Base-by-base conservation (phyloP, 2,113 vertebrate genomes). In the Myiopsitta monachus region DNA sequence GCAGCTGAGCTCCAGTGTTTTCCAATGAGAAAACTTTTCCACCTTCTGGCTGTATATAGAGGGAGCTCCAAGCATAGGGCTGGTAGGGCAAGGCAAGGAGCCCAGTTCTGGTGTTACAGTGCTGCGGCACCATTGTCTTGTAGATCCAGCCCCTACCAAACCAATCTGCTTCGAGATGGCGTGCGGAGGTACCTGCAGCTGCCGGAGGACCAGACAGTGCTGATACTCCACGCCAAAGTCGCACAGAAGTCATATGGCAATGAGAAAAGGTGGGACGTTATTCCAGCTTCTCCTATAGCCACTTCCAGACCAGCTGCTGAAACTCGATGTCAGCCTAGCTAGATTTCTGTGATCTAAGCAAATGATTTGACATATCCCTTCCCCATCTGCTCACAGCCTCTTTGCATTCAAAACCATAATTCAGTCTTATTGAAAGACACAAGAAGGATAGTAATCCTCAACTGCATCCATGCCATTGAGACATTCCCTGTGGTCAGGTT, bases 221-320 rank as follows among this genome's bases (percentile, higher is more conserved):
- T 98, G 86, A 99, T 99, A 77, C 97, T 99, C 9, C 99, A 99
- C 0, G 99, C 99, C 95, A 99, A 99, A 88, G 99, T 99, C 0
- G 99, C 99, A 17, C 99, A 99, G 97, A 99, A 99, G 93, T 99
- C 99, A 2, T 99, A 99, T 0, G 99, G 99, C 90, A 99, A 98
- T 0, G 99, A 99, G 78, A 99, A 99, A 94, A 98, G 99, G 99
- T 99, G 96, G 38, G 97, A 83, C 19, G 43, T 11, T 1, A 0
- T 4, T 46, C 76, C 66, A 80, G 73, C 66, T 87, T 38, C 78
- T 46, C 67, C 0, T 0, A 4, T 1, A 52, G 52, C n/a, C 30
- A 4, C 69, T 44, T 80, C 68, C 63, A 81, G 62, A 70, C 52
- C 55, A 67, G 23, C 19, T 18, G 2, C 52, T 61, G 52, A 59